Percentiles rank a stretch among this genome's conserved stretches.
phyloP scores from a whole-genome alignment of 1,140 invertebrate genomes.

The Centruroides sculpturatus region DNA sequence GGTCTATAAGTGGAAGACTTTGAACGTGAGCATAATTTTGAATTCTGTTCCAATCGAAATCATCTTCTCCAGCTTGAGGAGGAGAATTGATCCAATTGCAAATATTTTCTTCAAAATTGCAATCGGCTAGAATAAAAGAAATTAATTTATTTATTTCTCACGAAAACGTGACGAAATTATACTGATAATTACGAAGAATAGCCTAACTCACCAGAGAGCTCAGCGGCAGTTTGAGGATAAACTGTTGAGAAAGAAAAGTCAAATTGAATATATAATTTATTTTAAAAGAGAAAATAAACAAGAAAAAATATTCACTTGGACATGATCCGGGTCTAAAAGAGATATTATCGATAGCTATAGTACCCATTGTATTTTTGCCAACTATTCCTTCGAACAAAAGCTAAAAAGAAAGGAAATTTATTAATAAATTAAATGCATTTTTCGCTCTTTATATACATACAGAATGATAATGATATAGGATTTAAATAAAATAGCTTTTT shows the following conservation, averaged over 20 bases:
- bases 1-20: slow-evolving; percentile 28
- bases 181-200: not conserved
- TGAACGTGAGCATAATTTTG: slow-evolving; percentile 29
- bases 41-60: slow-evolving; percentile 45
- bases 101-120: slow-evolving; percentile 50
- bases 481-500: no score
- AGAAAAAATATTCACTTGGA: slow-evolving; percentile 24
- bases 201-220: slow-evolving; percentile 3
- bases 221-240: slow-evolving; percentile 11
- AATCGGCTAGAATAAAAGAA: slow-evolving; percentile 30
- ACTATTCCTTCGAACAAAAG: not conserved
- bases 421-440: no score
- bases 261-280: not conserved
- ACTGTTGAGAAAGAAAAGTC: not conserved
- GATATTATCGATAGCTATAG: slow-evolving; percentile 57
- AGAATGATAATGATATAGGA: no score
- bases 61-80: slow-evolving; percentile 33
- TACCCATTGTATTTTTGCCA: slow-evolving; percentile 32
- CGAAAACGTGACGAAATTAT: no score
- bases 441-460: no score
- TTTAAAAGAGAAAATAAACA: not conserved
- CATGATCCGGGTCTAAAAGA: slow-evolving; percentile 46
- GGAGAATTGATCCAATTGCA: slow-evolving; percentile 48
- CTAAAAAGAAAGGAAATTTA: not conserved
- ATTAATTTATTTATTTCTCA: no score